Evolutionary conservation across 2,113 vertebrate species (phyloP).

Genomic region (Varanus salvator): DNA sequence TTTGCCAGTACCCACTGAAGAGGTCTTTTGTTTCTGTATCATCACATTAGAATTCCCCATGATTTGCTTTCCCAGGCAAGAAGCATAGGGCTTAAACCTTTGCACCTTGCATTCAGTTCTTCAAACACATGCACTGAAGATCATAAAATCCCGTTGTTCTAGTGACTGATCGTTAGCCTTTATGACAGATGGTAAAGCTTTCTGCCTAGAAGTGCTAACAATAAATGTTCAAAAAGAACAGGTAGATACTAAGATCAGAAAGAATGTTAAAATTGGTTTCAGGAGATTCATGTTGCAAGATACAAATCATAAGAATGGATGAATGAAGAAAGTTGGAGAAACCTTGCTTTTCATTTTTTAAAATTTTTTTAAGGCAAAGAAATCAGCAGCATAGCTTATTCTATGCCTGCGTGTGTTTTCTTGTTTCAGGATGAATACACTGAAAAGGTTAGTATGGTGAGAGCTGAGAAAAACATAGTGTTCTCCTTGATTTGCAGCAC

Average conservation of each 20-base stretch:
- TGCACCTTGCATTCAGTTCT: conserved; percentile 13
- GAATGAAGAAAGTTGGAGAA: background rate
- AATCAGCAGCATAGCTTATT: background rate
- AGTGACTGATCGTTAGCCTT: conserved; percentile 2
- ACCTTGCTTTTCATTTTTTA: too few species aligned
- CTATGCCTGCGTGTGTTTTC: background rate
- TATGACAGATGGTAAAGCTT: conserved; percentile 28
- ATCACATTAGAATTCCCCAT: background rate
- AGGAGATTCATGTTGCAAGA: background rate
- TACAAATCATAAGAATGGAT: background rate
- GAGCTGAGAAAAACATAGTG: conserved; percentile 42
- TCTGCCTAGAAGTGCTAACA: conserved; percentile 19
- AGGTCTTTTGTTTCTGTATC: background rate
- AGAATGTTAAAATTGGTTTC: conserved; percentile 30
- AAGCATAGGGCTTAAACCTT: background rate
- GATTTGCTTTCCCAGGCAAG: background rate
- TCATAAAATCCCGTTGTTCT: conserved; percentile 8
- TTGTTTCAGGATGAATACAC: conserved; percentile 58
- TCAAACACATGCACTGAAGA: conserved; percentile 24
- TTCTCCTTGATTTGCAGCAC: conserved; percentile 59
- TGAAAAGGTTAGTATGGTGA: conserved; percentile 46
- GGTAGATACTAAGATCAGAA: background rate
- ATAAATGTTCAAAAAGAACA: background rate
- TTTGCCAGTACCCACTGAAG: background rate
- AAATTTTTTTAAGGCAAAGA: background rate